Base-by-base conservation (phyloP, 2,888 invertebrate species). In the Oxycera nigricornis region DNA sequence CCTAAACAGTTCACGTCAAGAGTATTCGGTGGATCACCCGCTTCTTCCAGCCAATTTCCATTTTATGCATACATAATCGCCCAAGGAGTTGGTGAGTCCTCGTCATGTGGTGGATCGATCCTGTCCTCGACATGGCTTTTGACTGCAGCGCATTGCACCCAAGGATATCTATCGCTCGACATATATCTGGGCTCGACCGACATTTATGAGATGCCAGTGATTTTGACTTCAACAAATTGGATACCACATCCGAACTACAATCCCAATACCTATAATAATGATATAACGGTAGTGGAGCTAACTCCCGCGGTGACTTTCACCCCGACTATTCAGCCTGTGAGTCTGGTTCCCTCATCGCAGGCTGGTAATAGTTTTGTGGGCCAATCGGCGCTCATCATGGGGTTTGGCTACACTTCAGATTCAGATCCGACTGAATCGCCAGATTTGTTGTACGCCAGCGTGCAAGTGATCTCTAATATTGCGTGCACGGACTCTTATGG, bases 361-460 rank as follows among this genome's bases (percentile, higher is more conserved):
- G 41, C 78, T 11, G 79, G 78, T 76, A 79, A 76, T 72, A 79
- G 80, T 74, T 84, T 81, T 76, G 82, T 62, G 1, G 83, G 82
- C 11, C 75, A 74, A 2, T 78, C 78, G 73, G 83, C 82, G 2
- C 78, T 79, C 3, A 84, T 85, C 4, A 82, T 83, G 1, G 85
- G 85, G 26, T 85, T 82, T 78, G 86, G 85, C 24, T 80, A 80
- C 46, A 82, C 82, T n/a, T 80, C 81, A 14, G 84, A 84, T 76
- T 59, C 83, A 24, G 61, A 74, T 14, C 41, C 59, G 55, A 65
- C 59, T 7, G 62, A 76, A 3, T 74, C 76, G 2, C 52, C 57
- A 35, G 55, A 62, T 39, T 61, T 76, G 39, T 26, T 72, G 30
- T 76, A 72, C 55, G 72, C 74, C 2, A 70, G 50, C 14, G 75